Conservation (phyloP, 2,888 invertebrate genomes). For the Tridacna gigas region DNA sequence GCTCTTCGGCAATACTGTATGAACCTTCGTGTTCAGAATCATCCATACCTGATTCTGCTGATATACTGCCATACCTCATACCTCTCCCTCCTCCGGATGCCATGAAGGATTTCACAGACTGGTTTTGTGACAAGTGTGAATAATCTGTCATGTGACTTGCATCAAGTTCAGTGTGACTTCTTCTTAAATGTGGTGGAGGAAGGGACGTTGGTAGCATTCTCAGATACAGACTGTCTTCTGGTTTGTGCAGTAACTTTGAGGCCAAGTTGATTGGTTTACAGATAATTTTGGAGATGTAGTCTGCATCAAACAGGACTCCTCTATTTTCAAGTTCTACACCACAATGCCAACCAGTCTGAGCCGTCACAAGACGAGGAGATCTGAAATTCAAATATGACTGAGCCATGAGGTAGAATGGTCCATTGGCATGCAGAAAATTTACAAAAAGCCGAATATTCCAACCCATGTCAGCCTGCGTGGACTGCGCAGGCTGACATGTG, state of each 20-base stretch:
- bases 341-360: slow-evolving; percentile 32
- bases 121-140: slow-evolving; percentile 29
- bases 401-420: too few species aligned
- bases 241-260: slow-evolving; percentile 29
- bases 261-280: slow-evolving; percentile 51
- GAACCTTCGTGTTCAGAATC: slow-evolving; percentile 18
- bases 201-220: slow-evolving; percentile 31
- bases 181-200: slow-evolving; percentile 3
- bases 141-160: slow-evolving; percentile 3
- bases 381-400: slow-evolving; percentile 23
- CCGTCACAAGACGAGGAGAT: slow-evolving; percentile 41
- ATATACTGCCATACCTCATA: slow-evolving; percentile 15
- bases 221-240: slow-evolving; percentile 29
- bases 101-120: neutral
- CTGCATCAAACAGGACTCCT: slow-evolving; percentile 37
- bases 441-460: too few species aligned
- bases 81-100: neutral
- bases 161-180: slow-evolving; percentile 25
- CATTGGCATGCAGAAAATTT: too few species aligned
- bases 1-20: neutral
- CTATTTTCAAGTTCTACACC: neutral
- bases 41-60: slow-evolving; percentile 25
- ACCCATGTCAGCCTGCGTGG: too few species aligned
- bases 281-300: slow-evolving; percentile 47
- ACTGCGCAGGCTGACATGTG: too few species aligned